phyloP scores from a whole-genome alignment of 2,888 invertebrate genomes.

The Patella caerulea region DNA sequence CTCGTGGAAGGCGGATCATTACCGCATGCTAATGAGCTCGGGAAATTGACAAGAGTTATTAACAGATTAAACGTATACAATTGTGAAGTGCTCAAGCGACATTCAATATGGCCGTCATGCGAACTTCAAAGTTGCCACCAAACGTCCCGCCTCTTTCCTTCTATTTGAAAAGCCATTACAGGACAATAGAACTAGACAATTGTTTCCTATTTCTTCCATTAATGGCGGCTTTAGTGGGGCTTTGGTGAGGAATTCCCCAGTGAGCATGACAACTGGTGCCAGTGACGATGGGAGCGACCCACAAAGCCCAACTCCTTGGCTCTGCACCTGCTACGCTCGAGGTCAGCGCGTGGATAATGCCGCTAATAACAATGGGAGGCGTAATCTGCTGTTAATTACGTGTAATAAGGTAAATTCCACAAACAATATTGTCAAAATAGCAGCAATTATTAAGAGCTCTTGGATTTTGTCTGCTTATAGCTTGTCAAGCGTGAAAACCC shows the following conservation, averaged over 20 bases:
- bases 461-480: neutral
- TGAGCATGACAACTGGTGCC: slow-evolving; percentile 21
- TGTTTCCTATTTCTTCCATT: slow-evolving; percentile 18
- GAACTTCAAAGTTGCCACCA: slow-evolving; percentile 16
- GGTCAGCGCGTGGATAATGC: slow-evolving; percentile 19
- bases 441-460: neutral
- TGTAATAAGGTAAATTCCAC: slow-evolving; percentile 7
- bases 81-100: slow-evolving; percentile 26
- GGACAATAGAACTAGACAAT: slow-evolving; percentile 21
- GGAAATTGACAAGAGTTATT: slow-evolving; percentile 41
- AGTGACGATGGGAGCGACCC: slow-evolving; percentile 11
- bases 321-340: slow-evolving; percentile 21
- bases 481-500: too few species aligned
- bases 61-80: slow-evolving; percentile 38
- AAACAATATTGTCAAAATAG: slow-evolving; percentile 6
- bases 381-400: slow-evolving; percentile 6
- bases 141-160: slow-evolving; percentile 14
- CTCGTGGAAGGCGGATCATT: slow-evolving; percentile 28
- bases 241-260: slow-evolving; percentile 20
- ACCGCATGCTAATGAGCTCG: slow-evolving; percentile 41
- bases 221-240: slow-evolving; percentile 19
- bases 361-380: neutral
- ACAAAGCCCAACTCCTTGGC: slow-evolving; percentile 17
- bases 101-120: neutral
- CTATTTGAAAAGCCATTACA: slow-evolving; percentile 25